Conservation (phyloP, 2,888 invertebrate genomes). For the Drosophila prolongata region DNA sequence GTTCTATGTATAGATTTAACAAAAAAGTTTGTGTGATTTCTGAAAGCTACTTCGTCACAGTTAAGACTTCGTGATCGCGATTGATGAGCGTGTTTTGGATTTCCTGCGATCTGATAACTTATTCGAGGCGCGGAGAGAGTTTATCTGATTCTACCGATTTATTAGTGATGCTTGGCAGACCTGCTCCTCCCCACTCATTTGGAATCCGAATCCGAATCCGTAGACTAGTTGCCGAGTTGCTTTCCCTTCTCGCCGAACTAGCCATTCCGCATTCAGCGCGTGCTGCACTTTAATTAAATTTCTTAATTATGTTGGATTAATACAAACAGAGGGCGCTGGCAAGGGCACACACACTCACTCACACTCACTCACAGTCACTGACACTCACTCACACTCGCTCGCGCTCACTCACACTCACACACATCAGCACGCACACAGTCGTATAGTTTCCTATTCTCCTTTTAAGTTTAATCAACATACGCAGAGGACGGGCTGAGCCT, state of each 20-base stretch:
- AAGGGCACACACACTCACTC: conserved; percentile 26
- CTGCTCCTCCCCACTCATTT: not conserved
- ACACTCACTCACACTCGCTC: not conserved
- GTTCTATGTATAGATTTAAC: too few relatives aligned
- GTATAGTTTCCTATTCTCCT: conserved; percentile 70
- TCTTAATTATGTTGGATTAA: conserved; percentile 78
- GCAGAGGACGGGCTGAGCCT: conserved; percentile 38
- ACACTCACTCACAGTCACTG: conserved; percentile 4
- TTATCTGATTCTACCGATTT: not conserved
- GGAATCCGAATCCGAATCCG: not conserved
- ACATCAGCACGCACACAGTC: conserved; percentile 51
- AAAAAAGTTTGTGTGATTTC: too few relatives aligned
- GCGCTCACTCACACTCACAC: conserved; percentile 21
- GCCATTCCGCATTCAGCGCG: conserved; percentile 68
- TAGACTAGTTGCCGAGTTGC: conserved; percentile 3
- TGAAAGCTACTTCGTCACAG: too few relatives aligned
- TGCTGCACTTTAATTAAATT: conserved; percentile 78
- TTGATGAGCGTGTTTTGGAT: not conserved
- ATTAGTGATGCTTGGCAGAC: not conserved
- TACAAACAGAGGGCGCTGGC: conserved; percentile 48
- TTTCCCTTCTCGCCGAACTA: conserved; percentile 9
- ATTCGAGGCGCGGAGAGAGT: not conserved
- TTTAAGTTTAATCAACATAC: conserved; percentile 74
- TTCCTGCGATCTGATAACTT: not conserved
- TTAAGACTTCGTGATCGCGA: not conserved